Evolutionary conservation across 2,888 invertebrate genomes (phyloP), one percentile per base, ranked within the genome.

Genomic region (Pelosia muscerda): DNA sequence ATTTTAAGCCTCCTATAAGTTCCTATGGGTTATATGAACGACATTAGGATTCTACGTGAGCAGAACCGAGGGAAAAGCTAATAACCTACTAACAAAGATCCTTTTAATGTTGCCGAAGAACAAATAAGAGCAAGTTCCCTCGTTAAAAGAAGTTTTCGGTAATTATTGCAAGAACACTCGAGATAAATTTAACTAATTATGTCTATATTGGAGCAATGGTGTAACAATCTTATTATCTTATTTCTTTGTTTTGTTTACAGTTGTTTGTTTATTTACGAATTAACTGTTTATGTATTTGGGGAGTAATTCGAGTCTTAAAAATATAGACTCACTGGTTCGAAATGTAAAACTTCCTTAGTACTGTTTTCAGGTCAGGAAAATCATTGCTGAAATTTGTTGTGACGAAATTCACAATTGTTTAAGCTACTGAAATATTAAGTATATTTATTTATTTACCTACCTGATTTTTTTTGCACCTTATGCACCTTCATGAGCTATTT

Each of bases 61-160:
- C 31, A 10, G 31, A 19, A 10, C 57, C 19, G 19, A 28, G 19
- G 28, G 57, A n/a, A 6, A 1, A 19, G 11, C 57, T 19, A 57
- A 2, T 57, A 26, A 2, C 0, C 8, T 19, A n/a, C 0, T 10
- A 26, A 54, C 22, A 34, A 19, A 23, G n/a, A 54, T 54, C 23
- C 22, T n/a, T 31, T 15, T 54, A 31, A 62, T 22, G 31, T 49
- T 9, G 10, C 28, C 57, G 55, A 62, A 38, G 63, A 25, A 68
- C 31, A 55, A 55, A 55, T 34, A 34, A 34, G 10, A 11, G 25
- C 23, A 66, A 79, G 61, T 70, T 79, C 55, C 57, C 61, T 66
- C 63, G 68, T 77, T 79, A 77, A 42, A 22, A 49, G 0, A 67
- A 67, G 31, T 69, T 75, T 78, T 69, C 58, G 19, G 28, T 61